Evolutionary conservation across 2,888 invertebrate species (phyloP), one percentile per base, ranked within the genome.

Genomic region (Polydrusus tereticollis): DNA sequence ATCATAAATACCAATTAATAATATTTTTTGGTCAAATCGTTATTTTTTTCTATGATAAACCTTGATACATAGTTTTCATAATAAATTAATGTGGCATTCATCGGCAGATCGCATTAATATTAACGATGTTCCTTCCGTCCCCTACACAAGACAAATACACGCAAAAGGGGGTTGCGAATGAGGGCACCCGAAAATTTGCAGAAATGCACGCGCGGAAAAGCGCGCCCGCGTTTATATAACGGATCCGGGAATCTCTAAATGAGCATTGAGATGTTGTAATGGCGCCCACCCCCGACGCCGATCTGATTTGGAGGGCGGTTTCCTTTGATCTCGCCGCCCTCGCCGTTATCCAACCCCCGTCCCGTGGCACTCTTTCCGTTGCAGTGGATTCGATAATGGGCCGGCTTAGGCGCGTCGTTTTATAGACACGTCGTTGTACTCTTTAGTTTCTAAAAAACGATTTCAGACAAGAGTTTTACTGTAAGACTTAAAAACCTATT

Each of bases 271-370:
- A 81, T 82, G 81, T 82, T 83, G 82, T 84, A 84, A 85, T 84
- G 84, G 83, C 83, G 84, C 80, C 81, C 82, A 80, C 82, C 82
- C 82, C 82, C 81, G 78, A 79, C 78, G 78, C 82, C 81, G 83
- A 83, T 82, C 81, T 83, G 84, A 83, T 83, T 83, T 83, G 81
- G 82, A 83, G 84, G 85, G 85, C 87, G 89, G 90, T 86, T 86
- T 86, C 87, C 87, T 89, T 89, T 89, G 89, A 89, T 89, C 88
- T 89, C 86, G 87, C 89, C 88, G 88, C 86, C 86, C 86, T 80
- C 82, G 71, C 70, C 50, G 50, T 57, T 58, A 52, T 68, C 69
- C 60, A 72, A 77, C 77, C 78, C 77, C 78, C 75, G 75, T 75
- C 58, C 57, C 75, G 77, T 75, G 77, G 73, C 77, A 77, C 80